These are phyloP conservation scores for Butorides virescens DNA, from an alignment of 2,113 vertebrate genomes.

Conservation along the genomic window DNA sequence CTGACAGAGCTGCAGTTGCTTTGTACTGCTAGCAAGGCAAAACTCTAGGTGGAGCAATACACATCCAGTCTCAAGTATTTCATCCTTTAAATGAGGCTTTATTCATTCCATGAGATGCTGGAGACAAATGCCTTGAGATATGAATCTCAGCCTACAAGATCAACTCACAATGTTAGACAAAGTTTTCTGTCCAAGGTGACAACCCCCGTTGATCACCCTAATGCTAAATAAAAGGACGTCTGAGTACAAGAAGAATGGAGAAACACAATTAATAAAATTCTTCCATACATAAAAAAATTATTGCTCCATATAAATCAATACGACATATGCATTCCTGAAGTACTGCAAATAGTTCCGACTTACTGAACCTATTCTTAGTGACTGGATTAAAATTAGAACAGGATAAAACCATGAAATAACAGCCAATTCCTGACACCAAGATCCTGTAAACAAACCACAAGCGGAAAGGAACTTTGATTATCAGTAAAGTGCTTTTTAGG, in stretches of 20 bases:
- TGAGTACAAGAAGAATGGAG: not conserved
- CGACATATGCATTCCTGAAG: not conserved
- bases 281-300: not conserved
- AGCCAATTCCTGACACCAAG: not conserved
- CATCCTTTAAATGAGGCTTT: not conserved
- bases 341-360: not conserved
- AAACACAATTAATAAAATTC: not conserved
- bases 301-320: not conserved
- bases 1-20: not conserved
- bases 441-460: slow-evolving; percentile 18
- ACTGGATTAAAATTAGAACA: slow-evolving; percentile 11
- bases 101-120: not conserved
- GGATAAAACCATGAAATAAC: not conserved
- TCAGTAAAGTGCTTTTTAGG: not conserved
- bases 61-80: not conserved
- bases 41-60: not conserved
- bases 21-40: not conserved
- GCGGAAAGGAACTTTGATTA: not conserved
- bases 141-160: not conserved
- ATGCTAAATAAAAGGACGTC: not conserved
- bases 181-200: not conserved
- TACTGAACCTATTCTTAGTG: not conserved
- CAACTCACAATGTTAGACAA: not conserved
- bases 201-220: fast-evolving
- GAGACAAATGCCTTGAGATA: not conserved